These are phyloP conservation scores for Bombus consobrinus DNA, from an alignment of 1,140 invertebrate species.

Conservation along the genomic window DNA sequence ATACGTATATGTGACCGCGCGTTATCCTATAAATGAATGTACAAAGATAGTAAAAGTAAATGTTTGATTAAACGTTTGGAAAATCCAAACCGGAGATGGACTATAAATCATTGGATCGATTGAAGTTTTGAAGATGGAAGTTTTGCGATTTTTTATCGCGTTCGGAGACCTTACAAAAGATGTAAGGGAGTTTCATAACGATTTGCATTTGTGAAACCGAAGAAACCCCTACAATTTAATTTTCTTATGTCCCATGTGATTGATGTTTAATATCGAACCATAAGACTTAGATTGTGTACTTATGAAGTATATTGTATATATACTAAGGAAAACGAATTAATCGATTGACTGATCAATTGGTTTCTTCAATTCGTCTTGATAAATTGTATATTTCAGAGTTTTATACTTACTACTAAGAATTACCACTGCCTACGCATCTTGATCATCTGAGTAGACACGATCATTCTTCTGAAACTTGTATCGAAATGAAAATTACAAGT, in stretches of 20 bases:
- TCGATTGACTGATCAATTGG: neutral
- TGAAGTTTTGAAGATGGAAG: no score
- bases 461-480: neutral
- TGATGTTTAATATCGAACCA: neutral
- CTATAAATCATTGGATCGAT: neutral
- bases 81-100: neutral
- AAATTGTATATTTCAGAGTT: neutral
- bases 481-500: neutral
- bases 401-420: neutral
- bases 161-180: neutral
- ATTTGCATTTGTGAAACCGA: neutral
- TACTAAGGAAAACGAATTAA: neutral
- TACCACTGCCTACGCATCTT: neutral
- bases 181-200: conserved; percentile 10
- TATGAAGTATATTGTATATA: neutral
- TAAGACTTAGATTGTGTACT: neutral
- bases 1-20: no score
- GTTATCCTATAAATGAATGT: no score
- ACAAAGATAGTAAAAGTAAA: neutral
- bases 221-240: neutral
- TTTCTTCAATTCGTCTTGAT: neutral
- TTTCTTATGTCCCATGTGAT: neutral
- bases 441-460: no score
- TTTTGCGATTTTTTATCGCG: neutral
- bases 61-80: neutral